Evolutionary conservation across 1,140 invertebrate genomes (phyloP).

Genomic region (Caerostris darwini): DNA sequence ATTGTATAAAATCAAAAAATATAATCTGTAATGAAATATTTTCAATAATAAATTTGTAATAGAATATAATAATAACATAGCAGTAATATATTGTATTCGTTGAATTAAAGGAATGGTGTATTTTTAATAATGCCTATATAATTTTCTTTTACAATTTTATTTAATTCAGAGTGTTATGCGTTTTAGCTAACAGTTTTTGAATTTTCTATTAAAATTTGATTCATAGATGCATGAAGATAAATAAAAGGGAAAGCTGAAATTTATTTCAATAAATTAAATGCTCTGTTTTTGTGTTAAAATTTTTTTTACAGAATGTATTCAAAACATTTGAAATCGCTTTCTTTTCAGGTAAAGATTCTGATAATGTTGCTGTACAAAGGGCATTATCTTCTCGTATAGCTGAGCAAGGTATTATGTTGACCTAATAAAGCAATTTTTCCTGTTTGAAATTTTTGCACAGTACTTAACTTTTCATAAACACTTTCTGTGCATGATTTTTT

Average conservation of each 20-base stretch:
- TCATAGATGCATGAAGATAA: too few relatives aligned
- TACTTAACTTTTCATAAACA: not conserved
- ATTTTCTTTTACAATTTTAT: too few relatives aligned
- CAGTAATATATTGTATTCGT: too few relatives aligned
- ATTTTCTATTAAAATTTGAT: too few relatives aligned
- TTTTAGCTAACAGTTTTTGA: too few relatives aligned
- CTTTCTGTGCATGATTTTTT: conserved; percentile 31
- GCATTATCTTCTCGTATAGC: conserved; percentile 79
- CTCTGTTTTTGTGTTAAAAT: not conserved
- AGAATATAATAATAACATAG: too few relatives aligned
- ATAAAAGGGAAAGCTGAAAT: not conserved
- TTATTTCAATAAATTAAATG: not conserved
- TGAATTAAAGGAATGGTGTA: too few relatives aligned
- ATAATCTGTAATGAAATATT: too few relatives aligned
- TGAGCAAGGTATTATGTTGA: conserved; percentile 79
- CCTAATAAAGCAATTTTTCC: not conserved
- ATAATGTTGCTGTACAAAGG: conserved; percentile 78
- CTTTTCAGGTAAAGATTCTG: conserved; percentile 73
- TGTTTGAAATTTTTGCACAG: not conserved
- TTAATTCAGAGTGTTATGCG: too few relatives aligned
- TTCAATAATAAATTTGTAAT: too few relatives aligned
- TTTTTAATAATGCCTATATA: too few relatives aligned
- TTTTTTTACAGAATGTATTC: not conserved
- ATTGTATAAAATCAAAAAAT: too few relatives aligned
- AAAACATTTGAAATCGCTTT: not conserved